A percentile compares a stretch with the other conserved stretches of the same genome.
These are phyloP conservation scores for Lagodon rhomboides DNA, from an alignment of 2,797 vertebrate genomes.

Conservation along the genomic window DNA sequence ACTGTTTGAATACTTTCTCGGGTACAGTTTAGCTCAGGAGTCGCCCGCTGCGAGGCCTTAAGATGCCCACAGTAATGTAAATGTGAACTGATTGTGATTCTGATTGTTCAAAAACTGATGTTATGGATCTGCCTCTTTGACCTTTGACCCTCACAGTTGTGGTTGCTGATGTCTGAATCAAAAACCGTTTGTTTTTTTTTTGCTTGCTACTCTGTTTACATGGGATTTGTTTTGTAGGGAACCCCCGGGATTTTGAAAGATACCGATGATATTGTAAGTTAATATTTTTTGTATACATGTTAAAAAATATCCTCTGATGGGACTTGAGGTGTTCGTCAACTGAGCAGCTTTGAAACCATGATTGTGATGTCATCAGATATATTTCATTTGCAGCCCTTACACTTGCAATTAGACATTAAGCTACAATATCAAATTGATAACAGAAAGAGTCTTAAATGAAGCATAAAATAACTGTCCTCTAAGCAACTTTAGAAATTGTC, in stretches of 20 bases:
- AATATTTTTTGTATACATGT: background rate
- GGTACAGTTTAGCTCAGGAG: constrained; percentile 9
- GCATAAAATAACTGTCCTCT: background rate
- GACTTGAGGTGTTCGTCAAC: background rate
- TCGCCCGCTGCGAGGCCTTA: background rate
- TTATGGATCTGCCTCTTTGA: constrained; percentile 31
- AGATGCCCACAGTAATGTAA: constrained; percentile 16
- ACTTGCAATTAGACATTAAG: background rate
- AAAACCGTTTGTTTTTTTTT: background rate
- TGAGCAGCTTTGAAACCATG: background rate
- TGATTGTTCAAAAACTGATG: constrained; percentile 6
- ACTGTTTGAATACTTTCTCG: constrained; percentile 6
- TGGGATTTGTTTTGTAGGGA: background rate
- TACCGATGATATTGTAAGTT: background rate
- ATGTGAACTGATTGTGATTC: constrained; percentile 32
- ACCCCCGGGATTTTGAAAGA: background rate
- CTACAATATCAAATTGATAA: background rate
- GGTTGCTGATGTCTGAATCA: constrained; percentile 29
- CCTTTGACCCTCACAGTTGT: constrained; percentile 52
- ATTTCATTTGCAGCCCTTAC: background rate
- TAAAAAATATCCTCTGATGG: background rate
- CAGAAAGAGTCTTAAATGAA: background rate
- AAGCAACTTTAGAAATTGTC: background rate
- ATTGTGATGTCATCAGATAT: background rate
- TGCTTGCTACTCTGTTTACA: background rate